Evolutionary conservation across 2,888 invertebrate species (phyloP).

Genomic region (Hyles lineata): DNA sequence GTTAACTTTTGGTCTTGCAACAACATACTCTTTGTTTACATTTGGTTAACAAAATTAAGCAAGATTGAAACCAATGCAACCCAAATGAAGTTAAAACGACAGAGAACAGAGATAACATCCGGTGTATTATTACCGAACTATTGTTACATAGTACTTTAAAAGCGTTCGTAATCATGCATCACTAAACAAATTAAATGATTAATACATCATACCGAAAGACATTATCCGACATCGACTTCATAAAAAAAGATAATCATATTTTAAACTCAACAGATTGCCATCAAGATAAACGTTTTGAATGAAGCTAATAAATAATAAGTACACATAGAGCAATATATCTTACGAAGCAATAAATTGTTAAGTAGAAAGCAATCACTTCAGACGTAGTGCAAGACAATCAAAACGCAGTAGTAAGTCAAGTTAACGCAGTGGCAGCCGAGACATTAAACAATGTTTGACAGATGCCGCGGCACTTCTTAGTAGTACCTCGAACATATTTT

Average conservation of each 20-base stretch:
- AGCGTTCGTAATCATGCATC: conserved; percentile 58
- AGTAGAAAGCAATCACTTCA: conserved; percentile 56
- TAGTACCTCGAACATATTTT: background rate
- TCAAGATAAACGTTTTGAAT: conserved; percentile 13
- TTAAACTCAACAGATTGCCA: background rate
- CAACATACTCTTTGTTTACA: background rate
- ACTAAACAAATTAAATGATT: conserved; percentile 60
- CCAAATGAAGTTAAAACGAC: conserved; percentile 52
- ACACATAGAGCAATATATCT: conserved; percentile 14
- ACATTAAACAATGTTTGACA: conserved; percentile 44
- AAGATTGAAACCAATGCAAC: conserved; percentile 42
- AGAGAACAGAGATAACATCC: conserved; percentile 55
- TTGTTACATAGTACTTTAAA: conserved; percentile 58
- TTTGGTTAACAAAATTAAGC: conserved; percentile 39
- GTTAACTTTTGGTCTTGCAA: conserved; percentile 8
- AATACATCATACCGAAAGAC: conserved; percentile 30
- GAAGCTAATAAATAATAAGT: conserved; percentile 21
- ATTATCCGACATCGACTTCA: background rate
- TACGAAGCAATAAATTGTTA: conserved; percentile 35
- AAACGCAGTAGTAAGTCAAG: conserved; percentile 50
- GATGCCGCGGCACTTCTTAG: conserved; percentile 38
- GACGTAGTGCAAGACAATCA: conserved; percentile 54
- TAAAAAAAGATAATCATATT: conserved; percentile 5
- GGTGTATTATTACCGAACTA: conserved; percentile 54
- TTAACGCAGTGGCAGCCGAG: conserved; percentile 41